Percentiles rank a stretch among this genome's conserved stretches.
These are phyloP conservation scores for Nephrotoma guestfalica DNA, from an alignment of 2,888 invertebrate species.

Conservation along the genomic window DNA sequence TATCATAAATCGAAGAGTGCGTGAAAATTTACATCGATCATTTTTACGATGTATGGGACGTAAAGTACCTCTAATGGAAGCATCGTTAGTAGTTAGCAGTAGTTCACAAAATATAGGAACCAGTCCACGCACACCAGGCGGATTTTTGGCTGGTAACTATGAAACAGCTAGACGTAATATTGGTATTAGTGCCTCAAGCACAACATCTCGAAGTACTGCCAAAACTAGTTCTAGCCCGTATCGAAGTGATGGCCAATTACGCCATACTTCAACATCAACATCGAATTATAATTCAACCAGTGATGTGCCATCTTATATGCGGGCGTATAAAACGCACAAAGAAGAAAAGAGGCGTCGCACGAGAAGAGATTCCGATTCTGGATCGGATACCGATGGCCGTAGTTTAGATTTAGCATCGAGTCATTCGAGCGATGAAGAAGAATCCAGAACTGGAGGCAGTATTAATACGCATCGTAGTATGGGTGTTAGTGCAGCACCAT, in stretches of 20 bases:
- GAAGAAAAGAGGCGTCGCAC: slow-evolving; percentile 22
- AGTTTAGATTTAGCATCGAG: slow-evolving; percentile 87
- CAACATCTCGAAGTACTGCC: slow-evolving; percentile 85
- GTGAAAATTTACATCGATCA: slow-evolving; percentile 45
- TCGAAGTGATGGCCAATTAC: slow-evolving; percentile 66
- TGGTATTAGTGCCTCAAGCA: slow-evolving; percentile 89
- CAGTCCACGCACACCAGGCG: slow-evolving; percentile 10
- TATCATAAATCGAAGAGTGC: slow-evolving; percentile 70
- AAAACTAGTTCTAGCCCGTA: slow-evolving; percentile 91
- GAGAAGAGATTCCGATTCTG: slow-evolving; percentile 59
- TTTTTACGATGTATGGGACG: slow-evolving; percentile 63
- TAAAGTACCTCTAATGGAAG: slow-evolving; percentile 65
- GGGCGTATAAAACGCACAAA: slow-evolving; percentile 42
- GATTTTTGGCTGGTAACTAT: slow-evolving; percentile 28
- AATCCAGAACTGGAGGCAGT: slow-evolving; percentile 33
- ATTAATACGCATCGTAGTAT: slow-evolving; percentile 33
- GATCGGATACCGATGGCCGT: slow-evolving; percentile 65
- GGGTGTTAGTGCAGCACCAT: slow-evolving; percentile 30
- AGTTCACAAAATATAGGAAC: slow-evolving; percentile 62
- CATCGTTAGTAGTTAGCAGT: slow-evolving; percentile 55
- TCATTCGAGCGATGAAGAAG: slow-evolving; percentile 86
- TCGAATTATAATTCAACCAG: slow-evolving; percentile 75
- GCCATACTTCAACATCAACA: slow-evolving; percentile 73
- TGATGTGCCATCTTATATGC: slow-evolving; percentile 57
- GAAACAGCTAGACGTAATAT: slow-evolving; percentile 57